Percentiles rank a stretch among this genome's conserved stretches.
Conservation (phyloP, 2,113 vertebrate species). For the Otolemur garnettii region DNA sequence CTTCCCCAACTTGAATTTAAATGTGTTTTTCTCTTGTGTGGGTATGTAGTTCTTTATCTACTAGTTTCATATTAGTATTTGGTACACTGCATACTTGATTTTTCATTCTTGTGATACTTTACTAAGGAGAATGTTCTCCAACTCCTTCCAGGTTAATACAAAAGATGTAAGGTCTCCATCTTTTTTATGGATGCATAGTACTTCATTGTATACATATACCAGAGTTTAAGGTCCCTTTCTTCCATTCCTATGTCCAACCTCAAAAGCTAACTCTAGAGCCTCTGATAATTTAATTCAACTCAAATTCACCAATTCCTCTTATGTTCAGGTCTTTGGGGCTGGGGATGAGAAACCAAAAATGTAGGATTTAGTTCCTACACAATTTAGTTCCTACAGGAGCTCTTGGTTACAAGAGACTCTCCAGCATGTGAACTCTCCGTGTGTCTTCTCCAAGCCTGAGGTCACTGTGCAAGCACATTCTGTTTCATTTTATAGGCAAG, state of each 20-base stretch:
- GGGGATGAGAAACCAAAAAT: background rate
- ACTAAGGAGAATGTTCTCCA: no score
- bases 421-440: background rate
- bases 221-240: background rate
- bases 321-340: background rate
- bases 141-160: no score
- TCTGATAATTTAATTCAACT: slow-evolving; percentile 19
- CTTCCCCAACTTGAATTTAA: no score
- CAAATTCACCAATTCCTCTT: background rate
- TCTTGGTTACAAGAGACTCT: background rate
- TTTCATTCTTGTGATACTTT: no score
- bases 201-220: no score
- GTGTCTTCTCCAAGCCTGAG: background rate
- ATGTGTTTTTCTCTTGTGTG: no score
- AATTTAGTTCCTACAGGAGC: background rate
- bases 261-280: background rate
- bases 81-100: no score
- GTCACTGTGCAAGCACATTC: background rate
- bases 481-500: background rate
- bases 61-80: no score
- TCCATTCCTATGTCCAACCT: background rate
- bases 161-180: no score
- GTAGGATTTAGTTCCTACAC: background rate
- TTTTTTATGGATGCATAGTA: no score
- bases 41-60: no score